Evolutionary conservation across 2,797 vertebrate species (phyloP), one percentile per base, ranked within the genome.

Genomic region (Ispidina lecontei): DNA sequence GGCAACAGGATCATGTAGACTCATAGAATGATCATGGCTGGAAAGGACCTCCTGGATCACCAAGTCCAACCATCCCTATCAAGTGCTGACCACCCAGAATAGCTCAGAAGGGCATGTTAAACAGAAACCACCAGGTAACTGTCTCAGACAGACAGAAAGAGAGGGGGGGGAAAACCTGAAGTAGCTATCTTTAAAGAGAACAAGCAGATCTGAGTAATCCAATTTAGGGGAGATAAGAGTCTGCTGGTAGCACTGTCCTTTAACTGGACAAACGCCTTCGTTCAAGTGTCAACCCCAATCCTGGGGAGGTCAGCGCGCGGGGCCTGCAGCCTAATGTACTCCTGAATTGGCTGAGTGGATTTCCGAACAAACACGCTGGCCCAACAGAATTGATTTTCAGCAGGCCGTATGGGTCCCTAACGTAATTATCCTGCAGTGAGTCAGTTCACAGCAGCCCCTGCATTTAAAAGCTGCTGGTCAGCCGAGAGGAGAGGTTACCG

Each of bases 221-320:
- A 98, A 98, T 98, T 98, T 98, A 98, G 96, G 97, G 95, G 94
- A 98, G 98, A 98, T 98, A 98, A 98, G 98, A 98, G 98, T 94
- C 95, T 97, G 96, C 96, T 97, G 97, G 97, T 96, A 97, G 97
- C 93, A 97, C 96, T 98, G 97, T 98, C 98, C 97, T 98, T 98
- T 97, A 97, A 96, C 98, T 97, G 98, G 98, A 98, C 98, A 97
- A 97, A 98, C 94, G 97, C 97, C 97, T 98, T 94, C 97, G 96
- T 97, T 98, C 98, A 97, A 97, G 97, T 98, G 98, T 98, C 98
- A 98, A 97, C 98, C 98, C 98, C 98, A 98, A 98, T 98, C 97
- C 97, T 59, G 91, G 95, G 94, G 96, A 98, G 98, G 98, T 98
- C 98, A 97, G 96, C 47, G 33, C 89, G 41, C 93, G 77, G 95